A percentile compares a stretch with the other conserved stretches of the same genome.
Evolutionary conservation across 2,113 vertebrate species (phyloP).

Genomic region (Maccullochella peelii): DNA sequence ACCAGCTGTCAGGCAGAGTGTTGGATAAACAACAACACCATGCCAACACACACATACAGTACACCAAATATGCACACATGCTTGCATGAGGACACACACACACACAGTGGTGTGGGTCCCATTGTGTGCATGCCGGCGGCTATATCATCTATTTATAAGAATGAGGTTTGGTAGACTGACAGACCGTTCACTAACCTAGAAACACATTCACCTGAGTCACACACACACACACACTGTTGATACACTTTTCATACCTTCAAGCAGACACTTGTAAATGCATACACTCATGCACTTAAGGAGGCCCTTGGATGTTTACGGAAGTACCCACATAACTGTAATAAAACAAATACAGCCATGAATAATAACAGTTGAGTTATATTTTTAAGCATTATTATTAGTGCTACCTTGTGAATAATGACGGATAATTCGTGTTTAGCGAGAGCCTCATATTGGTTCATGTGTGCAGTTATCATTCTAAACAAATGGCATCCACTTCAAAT

Average conservation of each 20-base stretch:
- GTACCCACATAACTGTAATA: slow-evolving; percentile 39
- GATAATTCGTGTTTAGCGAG: slow-evolving; percentile 46
- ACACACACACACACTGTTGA: slow-evolving; percentile 4
- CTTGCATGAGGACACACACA: slow-evolving; percentile 12
- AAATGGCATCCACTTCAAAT: slow-evolving; percentile 17
- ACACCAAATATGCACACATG: slow-evolving; percentile 41
- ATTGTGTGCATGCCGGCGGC: slow-evolving; percentile 64
- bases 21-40: slow-evolving; percentile 77
- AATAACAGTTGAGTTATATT: slow-evolving; percentile 32
- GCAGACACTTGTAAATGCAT: not conserved
- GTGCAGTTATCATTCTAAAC: slow-evolving; percentile 36
- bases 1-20: slow-evolving; percentile 71
- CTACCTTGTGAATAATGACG: slow-evolving; percentile 43
- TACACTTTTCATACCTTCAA: slow-evolving; percentile 12
- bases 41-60: slow-evolving; percentile 65
- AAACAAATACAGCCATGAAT: slow-evolving; percentile 27
- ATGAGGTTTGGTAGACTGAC: slow-evolving; percentile 74
- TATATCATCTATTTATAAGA: slow-evolving; percentile 78
- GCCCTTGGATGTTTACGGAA: slow-evolving; percentile 49
- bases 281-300: slow-evolving; percentile 34
- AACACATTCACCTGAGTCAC: slow-evolving; percentile 75
- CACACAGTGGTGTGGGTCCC: slow-evolving; percentile 30
- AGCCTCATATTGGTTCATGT: slow-evolving; percentile 6
- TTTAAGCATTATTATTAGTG: slow-evolving; percentile 39
- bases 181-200: slow-evolving; percentile 72